Evolutionary conservation across 2,888 invertebrate genomes (phyloP).

Genomic region (Germaria angustata): DNA sequence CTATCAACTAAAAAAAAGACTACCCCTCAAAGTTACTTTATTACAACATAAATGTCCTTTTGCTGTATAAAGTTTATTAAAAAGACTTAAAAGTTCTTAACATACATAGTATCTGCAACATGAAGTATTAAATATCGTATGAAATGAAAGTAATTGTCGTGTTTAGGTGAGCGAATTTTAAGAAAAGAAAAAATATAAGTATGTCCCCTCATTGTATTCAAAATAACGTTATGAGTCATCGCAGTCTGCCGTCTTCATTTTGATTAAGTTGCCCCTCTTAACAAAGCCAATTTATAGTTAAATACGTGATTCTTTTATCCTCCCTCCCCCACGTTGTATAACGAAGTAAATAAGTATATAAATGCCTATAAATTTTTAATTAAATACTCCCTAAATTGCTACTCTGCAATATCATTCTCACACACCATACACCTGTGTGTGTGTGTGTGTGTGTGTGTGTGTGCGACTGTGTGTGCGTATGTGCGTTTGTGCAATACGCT

Average conservation of each 20-base stretch:
- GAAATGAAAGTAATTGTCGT: background rate
- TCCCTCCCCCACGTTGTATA: background rate
- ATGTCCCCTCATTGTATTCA: background rate
- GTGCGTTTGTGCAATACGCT: background rate
- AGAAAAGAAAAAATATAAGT: background rate
- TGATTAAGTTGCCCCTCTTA: slow-evolving; percentile 30
- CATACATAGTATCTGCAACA: no score
- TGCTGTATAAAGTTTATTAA: no score
- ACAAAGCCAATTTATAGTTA: slow-evolving; percentile 21
- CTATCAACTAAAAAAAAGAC: no score
- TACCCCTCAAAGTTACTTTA: no score
- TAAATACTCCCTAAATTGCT: slow-evolving; percentile 32
- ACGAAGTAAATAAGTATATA: background rate
- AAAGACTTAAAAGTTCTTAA: no score
- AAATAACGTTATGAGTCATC: slow-evolving; percentile 25
- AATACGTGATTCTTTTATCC: background rate
- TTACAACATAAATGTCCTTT: no score
- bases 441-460: no score
- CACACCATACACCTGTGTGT: background rate
- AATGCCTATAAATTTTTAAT: slow-evolving; percentile 40
- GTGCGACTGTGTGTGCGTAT: background rate
- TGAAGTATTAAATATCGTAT: no score
- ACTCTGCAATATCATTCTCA: background rate
- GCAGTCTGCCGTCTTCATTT: background rate
- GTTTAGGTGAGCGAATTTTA: background rate